Percentiles rank a stretch among this genome's conserved stretches.
phyloP scores from a whole-genome alignment of 2,113 vertebrate species.

The Nerophis lumbriciformis region DNA sequence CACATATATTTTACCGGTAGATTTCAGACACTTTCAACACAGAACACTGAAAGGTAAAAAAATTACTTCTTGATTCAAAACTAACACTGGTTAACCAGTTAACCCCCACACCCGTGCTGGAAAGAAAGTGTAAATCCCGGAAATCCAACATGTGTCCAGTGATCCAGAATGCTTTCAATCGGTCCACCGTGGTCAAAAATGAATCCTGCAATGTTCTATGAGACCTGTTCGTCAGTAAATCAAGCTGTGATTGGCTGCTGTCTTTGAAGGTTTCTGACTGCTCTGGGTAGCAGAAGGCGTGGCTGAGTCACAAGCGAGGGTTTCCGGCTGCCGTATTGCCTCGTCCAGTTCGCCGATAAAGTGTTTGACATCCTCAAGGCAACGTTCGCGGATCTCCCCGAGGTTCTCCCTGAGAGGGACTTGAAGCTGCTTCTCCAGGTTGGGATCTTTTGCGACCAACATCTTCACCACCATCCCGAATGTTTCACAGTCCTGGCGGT shows the following conservation, averaged over 20 bases:
- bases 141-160: constrained; percentile 13
- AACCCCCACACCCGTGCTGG: not conserved
- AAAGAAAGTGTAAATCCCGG: not conserved
- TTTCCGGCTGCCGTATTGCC: constrained; percentile 63
- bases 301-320: constrained; percentile 42
- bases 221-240: constrained; percentile 29
- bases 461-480: constrained; percentile 99
- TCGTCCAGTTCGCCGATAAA: constrained; percentile 89
- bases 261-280: constrained; percentile 52
- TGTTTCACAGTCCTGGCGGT: constrained; percentile 95
- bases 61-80: constrained; percentile 22
- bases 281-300: constrained; percentile 13
- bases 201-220: not conserved
- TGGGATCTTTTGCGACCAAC: constrained; percentile 94
- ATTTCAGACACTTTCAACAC: constrained; percentile 11
- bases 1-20: constrained; percentile 3
- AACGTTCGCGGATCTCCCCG: constrained; percentile 93
- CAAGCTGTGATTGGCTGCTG: constrained; percentile 35
- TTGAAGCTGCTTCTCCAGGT: constrained; percentile 90
- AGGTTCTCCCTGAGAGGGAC: constrained; percentile 91
- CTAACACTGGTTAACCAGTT: constrained; percentile 47
- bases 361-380: constrained; percentile 89
- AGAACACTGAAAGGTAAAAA: constrained; percentile 22
- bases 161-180: constrained; percentile 1
- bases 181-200: not conserved